phyloP scores from a whole-genome alignment of 2,888 invertebrate genomes.

The Cecidostiba fungosa region DNA sequence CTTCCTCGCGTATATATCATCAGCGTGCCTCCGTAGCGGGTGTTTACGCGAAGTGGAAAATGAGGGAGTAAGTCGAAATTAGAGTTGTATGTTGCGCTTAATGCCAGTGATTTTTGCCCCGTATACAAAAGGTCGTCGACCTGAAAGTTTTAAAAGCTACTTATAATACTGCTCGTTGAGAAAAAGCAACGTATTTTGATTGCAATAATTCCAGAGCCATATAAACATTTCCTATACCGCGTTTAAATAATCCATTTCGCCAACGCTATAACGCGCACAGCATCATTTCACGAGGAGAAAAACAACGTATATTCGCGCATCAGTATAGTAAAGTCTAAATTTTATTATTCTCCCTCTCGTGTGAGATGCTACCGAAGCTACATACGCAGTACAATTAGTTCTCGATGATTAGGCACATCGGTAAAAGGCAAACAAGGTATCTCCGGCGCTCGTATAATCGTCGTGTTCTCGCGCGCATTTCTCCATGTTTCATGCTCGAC shows the following conservation, averaged over 20 bases:
- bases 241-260: not conserved
- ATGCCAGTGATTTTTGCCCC: constrained; percentile 36
- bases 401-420: not conserved
- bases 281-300: not conserved
- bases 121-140: constrained; percentile 5
- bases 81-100: constrained; percentile 12
- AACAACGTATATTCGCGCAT: not conserved
- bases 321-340: constrained; percentile 1
- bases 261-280: not conserved
- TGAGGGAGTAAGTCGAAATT: constrained; percentile 33
- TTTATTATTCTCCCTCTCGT: not conserved
- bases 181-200: not conserved
- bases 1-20: not conserved
- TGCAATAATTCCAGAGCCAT: not conserved
- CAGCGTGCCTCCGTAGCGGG: not conserved
- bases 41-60: constrained; percentile 46
- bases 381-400: constrained; percentile 14
- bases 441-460: not conserved
- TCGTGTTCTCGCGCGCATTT: not conserved
- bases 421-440: constrained; percentile 11
- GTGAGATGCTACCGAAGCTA: not conserved
- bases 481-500: not conserved
- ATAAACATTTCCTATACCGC: not conserved
- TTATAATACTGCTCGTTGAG: too few relatives aligned
- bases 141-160: not conserved